phyloP scores from a whole-genome alignment of 2,797 vertebrate genomes.

The Nothura maculosa region DNA sequence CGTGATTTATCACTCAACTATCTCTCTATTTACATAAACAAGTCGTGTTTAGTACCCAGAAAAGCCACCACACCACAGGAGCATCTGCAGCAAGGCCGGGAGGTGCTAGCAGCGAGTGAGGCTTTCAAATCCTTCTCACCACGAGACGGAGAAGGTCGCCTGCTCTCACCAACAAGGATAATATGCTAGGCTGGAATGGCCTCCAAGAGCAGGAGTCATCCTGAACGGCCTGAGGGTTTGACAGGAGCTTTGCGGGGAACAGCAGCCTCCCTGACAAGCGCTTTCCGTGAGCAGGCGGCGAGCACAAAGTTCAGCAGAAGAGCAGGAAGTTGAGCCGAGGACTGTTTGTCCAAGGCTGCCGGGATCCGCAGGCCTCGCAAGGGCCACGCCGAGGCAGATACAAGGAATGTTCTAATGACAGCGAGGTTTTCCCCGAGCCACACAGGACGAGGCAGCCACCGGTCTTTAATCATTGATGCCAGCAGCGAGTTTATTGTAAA shows the following conservation, averaged over 20 bases:
- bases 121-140: background rate
- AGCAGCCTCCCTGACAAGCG: background rate
- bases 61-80: background rate
- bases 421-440: background rate
- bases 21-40: background rate
- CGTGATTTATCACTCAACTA: background rate
- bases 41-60: background rate
- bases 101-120: rapidly evolving
- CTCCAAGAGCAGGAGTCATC: background rate
- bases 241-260: background rate
- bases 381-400: rapidly evolving
- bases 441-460: background rate
- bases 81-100: background rate
- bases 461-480: background rate
- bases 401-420: background rate
- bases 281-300: rapidly evolving
- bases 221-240: too few relatives aligned
- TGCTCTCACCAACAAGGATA: background rate
- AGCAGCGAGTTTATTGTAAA: background rate
- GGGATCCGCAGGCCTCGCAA: background rate
- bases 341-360: background rate
- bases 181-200: background rate
- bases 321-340: background rate
- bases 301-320: background rate
- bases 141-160: background rate